Percentiles rank a stretch among this genome's conserved stretches.
Evolutionary conservation across 2,797 vertebrate species (phyloP).

Genomic region (Limosa lapponica): DNA sequence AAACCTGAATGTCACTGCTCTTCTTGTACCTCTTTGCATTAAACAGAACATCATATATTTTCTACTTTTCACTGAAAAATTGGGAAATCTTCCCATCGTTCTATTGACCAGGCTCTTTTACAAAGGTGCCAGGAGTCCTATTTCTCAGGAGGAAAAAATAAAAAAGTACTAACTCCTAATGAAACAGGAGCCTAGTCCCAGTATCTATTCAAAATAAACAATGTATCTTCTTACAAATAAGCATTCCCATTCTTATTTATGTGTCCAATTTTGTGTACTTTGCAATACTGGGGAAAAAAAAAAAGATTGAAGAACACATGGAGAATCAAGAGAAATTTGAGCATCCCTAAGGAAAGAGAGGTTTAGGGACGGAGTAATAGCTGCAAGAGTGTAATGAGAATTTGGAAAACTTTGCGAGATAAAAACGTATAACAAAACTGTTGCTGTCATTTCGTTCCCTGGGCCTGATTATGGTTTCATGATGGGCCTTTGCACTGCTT

Average conservation of each 20-base stretch:
- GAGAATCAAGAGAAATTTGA: conserved; percentile 53
- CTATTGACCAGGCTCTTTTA: neutral
- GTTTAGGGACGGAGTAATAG: conserved; percentile 36
- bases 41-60: neutral
- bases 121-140: conserved; percentile 30
- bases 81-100: conserved; percentile 48
- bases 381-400: conserved; percentile 5
- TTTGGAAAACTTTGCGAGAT: conserved; percentile 50
- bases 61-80: neutral
- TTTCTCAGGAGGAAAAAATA: neutral
- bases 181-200: conserved; percentile 25
- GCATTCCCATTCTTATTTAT: conserved; percentile 43
- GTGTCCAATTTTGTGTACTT: conserved; percentile 23
- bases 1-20: neutral
- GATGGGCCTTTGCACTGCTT: neutral
- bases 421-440: neutral
- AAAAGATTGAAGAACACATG: conserved; percentile 20
- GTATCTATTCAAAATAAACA: conserved; percentile 61
- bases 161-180: neutral
- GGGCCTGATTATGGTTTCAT: conserved; percentile 3
- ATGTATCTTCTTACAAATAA: conserved; percentile 31
- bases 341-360: conserved; percentile 43
- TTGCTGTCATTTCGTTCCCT: conserved; percentile 26
- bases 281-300: neutral
- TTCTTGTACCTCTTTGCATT: neutral